Base-by-base conservation (phyloP, 2,888 invertebrate species). In the Xestia rhomboidea region DNA sequence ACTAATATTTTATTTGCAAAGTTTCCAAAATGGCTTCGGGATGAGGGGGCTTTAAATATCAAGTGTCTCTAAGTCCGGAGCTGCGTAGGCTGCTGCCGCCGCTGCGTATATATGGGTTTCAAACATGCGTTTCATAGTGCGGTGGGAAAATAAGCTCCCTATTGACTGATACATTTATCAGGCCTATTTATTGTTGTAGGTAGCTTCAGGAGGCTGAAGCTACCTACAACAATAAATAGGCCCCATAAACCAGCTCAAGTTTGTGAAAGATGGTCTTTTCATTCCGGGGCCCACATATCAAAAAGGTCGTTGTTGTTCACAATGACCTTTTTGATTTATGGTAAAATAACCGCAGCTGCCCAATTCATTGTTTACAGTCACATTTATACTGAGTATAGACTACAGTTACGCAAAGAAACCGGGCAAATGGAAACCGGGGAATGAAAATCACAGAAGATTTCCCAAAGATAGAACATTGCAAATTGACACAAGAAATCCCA, bases 381-480 rank as follows among this genome's bases (percentile, higher is more conserved):
- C 44, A 63, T 68, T 70, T 24, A 30, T 44, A 57, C 27, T 64
- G 13, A 51, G 27, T 13, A 44, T 69, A 51, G 66, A 63, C 38
- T 27, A 51, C 30, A 15, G 66, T 7, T 44, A 68, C 24, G 67
- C 70, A 34, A 73, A 68, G 54, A 63, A 46, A 41, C 41, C 41
- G 5, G 49, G 11, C 49, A 75, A 21, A 57, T 79, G 78, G 78
- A 79, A 79, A 75, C 78, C 78, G 5, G 82, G 75, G 54, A 57
- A 73, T 34, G 66, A 79, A 64, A 44, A 73, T 63, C 41, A n/a
- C 3, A 76, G 30, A 51, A 51, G 13, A 60, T 46, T 62, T 62
- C 24, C 41, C 27, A 49, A 13, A 24, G 8, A 34, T 5, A 44
- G 21, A 51, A n/a, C 27, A 34, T 41, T 54, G 30, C 46, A 76